Conservation (phyloP, 2,797 vertebrate species). For the Ispidina picta region DNA sequence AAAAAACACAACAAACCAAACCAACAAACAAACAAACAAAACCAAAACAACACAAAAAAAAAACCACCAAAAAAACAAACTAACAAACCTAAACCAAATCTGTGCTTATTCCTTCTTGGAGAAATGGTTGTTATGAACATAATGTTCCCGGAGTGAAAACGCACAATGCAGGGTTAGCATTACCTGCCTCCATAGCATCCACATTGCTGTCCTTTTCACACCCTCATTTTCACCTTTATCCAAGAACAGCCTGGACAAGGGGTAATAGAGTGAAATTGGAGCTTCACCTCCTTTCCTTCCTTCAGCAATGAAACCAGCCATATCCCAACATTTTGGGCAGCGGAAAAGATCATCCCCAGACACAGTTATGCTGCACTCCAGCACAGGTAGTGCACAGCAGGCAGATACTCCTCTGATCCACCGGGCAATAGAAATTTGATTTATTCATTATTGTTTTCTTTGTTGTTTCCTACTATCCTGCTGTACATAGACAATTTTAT, state of each 20-base stretch:
- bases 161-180: neutral
- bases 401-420: neutral
- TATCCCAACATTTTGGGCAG: accelerated
- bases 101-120: neutral
- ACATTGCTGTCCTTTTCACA: accelerated
- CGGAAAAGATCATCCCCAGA: accelerated
- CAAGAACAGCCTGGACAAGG: neutral
- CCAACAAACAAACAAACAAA: too few relatives aligned
- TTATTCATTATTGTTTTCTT: slow-evolving; percentile 43
- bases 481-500: slow-evolving; percentile 21
- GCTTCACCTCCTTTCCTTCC: neutral
- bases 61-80: too few relatives aligned
- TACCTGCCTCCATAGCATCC: accelerated
- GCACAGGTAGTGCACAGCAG: neutral
- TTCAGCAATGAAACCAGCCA: neutral
- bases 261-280: neutral
- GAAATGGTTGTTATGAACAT: neutral
- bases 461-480: slow-evolving; percentile 12
- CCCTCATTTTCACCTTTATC: neutral
- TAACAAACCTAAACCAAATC: too few relatives aligned
- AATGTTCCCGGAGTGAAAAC: neutral
- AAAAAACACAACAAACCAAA: neutral
- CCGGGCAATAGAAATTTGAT: neutral
- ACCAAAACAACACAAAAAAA: too few relatives aligned
- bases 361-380: neutral